A percentile compares a stretch with the other conserved stretches of the same genome.
Conservation (phyloP, 2,797 vertebrate species). For the Anguilla megastoma region DNA sequence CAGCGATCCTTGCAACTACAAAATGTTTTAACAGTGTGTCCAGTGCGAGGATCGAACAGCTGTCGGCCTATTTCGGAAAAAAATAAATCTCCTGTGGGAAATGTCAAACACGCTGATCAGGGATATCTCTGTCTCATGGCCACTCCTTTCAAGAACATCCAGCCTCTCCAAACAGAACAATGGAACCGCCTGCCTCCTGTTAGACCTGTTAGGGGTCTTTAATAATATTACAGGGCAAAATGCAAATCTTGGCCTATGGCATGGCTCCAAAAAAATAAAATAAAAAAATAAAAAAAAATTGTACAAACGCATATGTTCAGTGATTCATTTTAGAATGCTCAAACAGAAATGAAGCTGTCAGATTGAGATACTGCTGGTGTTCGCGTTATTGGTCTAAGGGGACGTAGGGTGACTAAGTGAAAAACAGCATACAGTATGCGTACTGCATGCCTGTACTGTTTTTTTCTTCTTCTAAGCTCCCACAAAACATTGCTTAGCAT, state of each 20-base stretch:
- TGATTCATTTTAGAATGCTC: not conserved
- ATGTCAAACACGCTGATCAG: not conserved
- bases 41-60: not conserved
- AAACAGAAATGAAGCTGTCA: constrained; percentile 1
- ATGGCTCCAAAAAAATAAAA: not conserved
- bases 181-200: not conserved
- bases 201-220: not conserved
- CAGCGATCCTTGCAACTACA: not conserved
- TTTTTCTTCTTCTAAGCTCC: not conserved
- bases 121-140: not conserved
- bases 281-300: not conserved
- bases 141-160: not conserved
- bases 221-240: not conserved
- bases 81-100: not conserved
- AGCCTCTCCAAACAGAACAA: not conserved
- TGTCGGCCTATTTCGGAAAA: not conserved
- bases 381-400: not conserved
- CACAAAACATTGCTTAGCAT: not conserved
- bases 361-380: not conserved
- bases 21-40: not conserved
- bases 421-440: not conserved
- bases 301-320: not conserved
- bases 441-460: not conserved
- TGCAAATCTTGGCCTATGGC: not conserved
- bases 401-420: not conserved